Percentiles rank a stretch among this genome's conserved stretches.
Conservation (phyloP, 2,113 vertebrate species). For the Xenus cinereus region DNA sequence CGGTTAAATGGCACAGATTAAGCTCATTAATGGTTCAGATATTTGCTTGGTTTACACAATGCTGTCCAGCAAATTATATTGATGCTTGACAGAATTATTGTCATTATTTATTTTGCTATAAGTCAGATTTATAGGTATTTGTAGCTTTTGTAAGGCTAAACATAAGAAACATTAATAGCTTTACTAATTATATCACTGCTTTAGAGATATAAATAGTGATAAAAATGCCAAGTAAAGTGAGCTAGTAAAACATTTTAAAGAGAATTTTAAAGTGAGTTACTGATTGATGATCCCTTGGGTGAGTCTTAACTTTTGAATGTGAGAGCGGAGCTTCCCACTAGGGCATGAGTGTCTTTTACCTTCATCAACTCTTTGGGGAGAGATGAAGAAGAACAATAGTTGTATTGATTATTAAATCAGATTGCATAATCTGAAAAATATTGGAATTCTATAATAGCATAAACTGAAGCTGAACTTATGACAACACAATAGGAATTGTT, state of each 20-base stretch:
- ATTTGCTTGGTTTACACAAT: slow-evolving; percentile 60
- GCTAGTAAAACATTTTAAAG: slow-evolving; percentile 73
- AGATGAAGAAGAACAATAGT: neutral
- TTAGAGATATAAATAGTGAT: slow-evolving; percentile 72
- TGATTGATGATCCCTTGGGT: slow-evolving; percentile 66
- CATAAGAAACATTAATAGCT: slow-evolving; percentile 76
- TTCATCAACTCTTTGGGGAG: neutral
- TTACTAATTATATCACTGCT: slow-evolving; percentile 77
- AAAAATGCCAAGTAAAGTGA: slow-evolving; percentile 75
- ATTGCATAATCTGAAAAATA: slow-evolving; percentile 29
- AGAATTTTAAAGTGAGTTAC: slow-evolving; percentile 72
- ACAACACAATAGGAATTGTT: neutral
- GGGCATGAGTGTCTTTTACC: neutral
- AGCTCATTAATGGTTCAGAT: slow-evolving; percentile 54
- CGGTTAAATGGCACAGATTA: slow-evolving; percentile 48
- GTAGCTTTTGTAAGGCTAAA: slow-evolving; percentile 68
- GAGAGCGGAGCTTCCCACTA: neutral
- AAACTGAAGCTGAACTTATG: neutral
- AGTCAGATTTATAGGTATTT: slow-evolving; percentile 73
- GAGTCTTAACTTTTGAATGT: slow-evolving; percentile 36
- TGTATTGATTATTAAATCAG: slow-evolving; percentile 12
- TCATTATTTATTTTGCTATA: slow-evolving; percentile 73
- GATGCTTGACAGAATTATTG: slow-evolving; percentile 70
- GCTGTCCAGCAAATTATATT: slow-evolving; percentile 60
- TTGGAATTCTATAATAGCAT: slow-evolving; percentile 1